Base-by-base conservation (phyloP, 2,113 vertebrate species). In the Lipophrys pholis region DNA sequence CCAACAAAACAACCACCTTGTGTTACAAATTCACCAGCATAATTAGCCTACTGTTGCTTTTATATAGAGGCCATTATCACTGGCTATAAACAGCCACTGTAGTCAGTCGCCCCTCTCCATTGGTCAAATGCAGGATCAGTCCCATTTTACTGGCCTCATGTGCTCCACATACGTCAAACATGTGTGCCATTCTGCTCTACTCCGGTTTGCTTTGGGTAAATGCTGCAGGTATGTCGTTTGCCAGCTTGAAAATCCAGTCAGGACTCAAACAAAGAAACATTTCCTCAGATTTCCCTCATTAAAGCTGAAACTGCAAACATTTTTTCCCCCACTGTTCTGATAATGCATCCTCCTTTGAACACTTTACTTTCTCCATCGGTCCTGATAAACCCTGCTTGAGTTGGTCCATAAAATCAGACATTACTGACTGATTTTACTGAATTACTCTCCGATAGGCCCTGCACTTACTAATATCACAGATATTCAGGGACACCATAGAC, bases 31-130 rank as follows among this genome's bases (percentile, higher is more conserved):
- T 75, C 69, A 69, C 69, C 6, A 39, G 69, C 69, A 68, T 87
- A 92, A 93, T 94, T 92, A 91, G 89, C 82, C 86, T 49, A 89
- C 70, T 72, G 81, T 86, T 81, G 86, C 65, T 91, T 94, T 94
- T 93, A 93, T 92, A 80, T 79, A 83, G 80, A 80, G 89, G 82
- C 85, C 80, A 90, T 93, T 94, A 93, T 93, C 92, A 93, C 91
- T 86, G 76, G 76, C 88, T 84, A 92, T 94, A 93, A 94, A 94
- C 91, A 91, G 92, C 85, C 89, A 57, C 83, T 77, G 76, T 46
- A 84, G 72, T 74, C 76, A 46, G 81, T 84, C 66, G 63, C 70
- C 86, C 58, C 60, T 74, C 77, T 90, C 73, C 81, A 80, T 73
- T 79, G 72, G 76, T 83, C 75, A 64, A 74, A 86, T 69, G 60